phyloP scores from a whole-genome alignment of 1,140 invertebrate genomes.

The Drosophila lacteicornis region DNA sequence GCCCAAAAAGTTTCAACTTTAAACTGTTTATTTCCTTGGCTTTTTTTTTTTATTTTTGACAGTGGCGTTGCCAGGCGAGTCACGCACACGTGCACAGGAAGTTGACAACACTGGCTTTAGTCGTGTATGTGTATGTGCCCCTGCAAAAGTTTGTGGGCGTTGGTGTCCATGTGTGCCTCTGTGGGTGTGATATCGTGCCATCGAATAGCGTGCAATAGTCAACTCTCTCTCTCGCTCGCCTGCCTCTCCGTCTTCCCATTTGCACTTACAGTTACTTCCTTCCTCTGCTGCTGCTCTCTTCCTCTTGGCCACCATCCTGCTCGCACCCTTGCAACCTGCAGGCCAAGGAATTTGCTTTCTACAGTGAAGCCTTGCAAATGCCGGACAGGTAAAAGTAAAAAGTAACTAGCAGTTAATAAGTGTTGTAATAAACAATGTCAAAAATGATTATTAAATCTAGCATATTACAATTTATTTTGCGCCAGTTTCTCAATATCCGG shows the following conservation, averaged over 20 bases:
- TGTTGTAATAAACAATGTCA: too few relatives aligned
- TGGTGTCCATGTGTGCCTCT: conserved; percentile 9
- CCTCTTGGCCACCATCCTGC: not conserved
- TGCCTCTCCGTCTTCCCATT: not conserved
- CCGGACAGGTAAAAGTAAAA: not conserved
- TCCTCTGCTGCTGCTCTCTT: not conserved
- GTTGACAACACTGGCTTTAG: conserved; percentile 57
- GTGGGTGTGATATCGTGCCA: conserved; percentile 28
- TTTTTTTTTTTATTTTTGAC: conserved; percentile 6
- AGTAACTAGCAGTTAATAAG: not conserved
- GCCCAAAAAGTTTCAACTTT: conserved; percentile 12
- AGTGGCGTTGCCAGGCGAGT: conserved; percentile 56
- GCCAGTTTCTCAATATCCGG: too few relatives aligned
- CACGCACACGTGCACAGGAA: conserved; percentile 56
- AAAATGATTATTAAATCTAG: not conserved
- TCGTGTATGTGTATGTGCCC: conserved; percentile 11
- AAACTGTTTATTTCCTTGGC: conserved; percentile 5
- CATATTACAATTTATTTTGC: too few relatives aligned
- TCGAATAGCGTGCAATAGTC: conserved; percentile 25
- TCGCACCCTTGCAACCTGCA: conserved; percentile 9
- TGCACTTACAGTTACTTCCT: conserved; percentile 17
- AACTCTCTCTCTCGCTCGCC: not conserved
- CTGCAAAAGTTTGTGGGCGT: conserved; percentile 41
- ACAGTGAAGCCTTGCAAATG: conserved; percentile 10
- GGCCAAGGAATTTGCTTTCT: conserved; percentile 8